Evolutionary conservation across 1,140 invertebrate species (phyloP).

Genomic region (Brachionus plicatilis): DNA sequence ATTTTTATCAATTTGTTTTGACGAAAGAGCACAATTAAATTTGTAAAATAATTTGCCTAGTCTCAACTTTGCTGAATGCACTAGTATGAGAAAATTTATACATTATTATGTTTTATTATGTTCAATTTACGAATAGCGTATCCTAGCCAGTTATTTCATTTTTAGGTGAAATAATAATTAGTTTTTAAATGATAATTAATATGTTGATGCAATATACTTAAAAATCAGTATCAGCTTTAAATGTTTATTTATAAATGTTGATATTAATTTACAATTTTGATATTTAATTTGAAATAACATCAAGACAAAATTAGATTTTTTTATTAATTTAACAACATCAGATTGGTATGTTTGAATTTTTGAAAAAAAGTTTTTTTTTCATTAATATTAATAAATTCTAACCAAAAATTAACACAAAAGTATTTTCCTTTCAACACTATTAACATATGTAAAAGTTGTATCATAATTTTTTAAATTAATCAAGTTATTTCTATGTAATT

Average conservation of each 20-base stretch:
- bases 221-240: not conserved
- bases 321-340: not conserved
- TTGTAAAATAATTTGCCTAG: not conserved
- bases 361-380: too few relatives aligned
- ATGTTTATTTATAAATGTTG: not conserved
- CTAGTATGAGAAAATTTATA: not conserved
- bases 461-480: too few relatives aligned
- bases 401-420: too few relatives aligned
- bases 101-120: not conserved
- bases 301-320: not conserved
- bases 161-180: not conserved
- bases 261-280: not conserved
- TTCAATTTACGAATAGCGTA: not conserved
- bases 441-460: too few relatives aligned
- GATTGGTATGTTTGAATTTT: too few relatives aligned
- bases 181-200: not conserved
- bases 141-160: not conserved
- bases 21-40: not conserved
- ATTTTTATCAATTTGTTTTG: not conserved
- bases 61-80: not conserved
- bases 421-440: too few relatives aligned
- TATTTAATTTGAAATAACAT: too few relatives aligned
- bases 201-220: not conserved
- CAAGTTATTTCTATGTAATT: too few relatives aligned
- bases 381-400: too few relatives aligned